Percentiles rank a stretch among this genome's conserved stretches.
Evolutionary conservation across 2,113 vertebrate species (phyloP).

Genomic region (Penelope pileata): DNA sequence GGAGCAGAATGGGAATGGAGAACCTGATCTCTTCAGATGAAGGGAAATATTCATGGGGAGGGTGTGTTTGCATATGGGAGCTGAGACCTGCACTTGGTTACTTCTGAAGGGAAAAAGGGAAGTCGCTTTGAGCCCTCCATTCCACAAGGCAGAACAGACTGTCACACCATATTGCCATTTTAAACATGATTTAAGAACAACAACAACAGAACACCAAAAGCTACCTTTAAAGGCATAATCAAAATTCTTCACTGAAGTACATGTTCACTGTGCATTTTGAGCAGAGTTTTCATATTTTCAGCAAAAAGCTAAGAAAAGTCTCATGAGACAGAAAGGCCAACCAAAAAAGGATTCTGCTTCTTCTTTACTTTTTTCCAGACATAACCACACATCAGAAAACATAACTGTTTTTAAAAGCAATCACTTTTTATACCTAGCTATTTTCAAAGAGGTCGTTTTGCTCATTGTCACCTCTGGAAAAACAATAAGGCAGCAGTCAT

Average conservation of each 20-base stretch:
- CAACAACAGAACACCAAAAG: neutral
- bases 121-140: conserved; percentile 2
- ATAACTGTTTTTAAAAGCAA: conserved; percentile 37
- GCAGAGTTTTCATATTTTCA: conserved; percentile 61
- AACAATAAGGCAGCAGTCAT: conserved; percentile 59
- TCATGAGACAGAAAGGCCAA: conserved; percentile 15
- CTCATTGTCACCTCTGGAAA: conserved; percentile 53
- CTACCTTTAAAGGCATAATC: conserved; percentile 15
- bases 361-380: neutral
- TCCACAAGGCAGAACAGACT: conserved; percentile 44
- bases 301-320: conserved; percentile 23
- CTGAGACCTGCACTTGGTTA: neutral
- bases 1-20: neutral
- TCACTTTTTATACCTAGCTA: conserved; percentile 32
- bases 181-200: conserved; percentile 29
- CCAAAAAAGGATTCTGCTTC: neutral
- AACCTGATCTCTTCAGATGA: neutral
- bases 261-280: conserved; percentile 57
- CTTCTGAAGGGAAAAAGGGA: neutral
- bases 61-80: neutral
- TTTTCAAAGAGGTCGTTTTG: conserved; percentile 49
- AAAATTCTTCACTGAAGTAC: conserved; percentile 22
- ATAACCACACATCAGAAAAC: neutral
- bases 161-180: conserved; percentile 46
- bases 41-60: neutral